These are phyloP conservation scores for Xiphydria camelus DNA, from an alignment of 2,888 invertebrate species.

Conservation along the genomic window DNA sequence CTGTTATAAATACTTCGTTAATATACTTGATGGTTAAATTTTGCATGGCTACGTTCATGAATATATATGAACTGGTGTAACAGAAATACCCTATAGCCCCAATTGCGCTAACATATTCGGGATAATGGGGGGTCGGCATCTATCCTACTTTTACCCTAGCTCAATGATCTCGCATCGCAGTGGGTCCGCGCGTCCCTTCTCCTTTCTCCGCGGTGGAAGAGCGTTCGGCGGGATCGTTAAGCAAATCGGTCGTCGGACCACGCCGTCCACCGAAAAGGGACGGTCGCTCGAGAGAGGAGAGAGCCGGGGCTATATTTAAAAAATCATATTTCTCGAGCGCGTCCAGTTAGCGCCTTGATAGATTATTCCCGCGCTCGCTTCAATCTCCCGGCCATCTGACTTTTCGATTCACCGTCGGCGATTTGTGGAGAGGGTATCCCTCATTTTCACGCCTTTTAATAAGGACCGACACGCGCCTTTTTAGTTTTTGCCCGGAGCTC, in stretches of 20 bases:
- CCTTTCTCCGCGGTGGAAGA: too few relatives aligned
- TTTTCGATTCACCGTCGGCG: constrained; percentile 6
- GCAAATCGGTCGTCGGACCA: neutral
- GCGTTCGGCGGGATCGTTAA: constrained; percentile 1
- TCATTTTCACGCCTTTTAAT: constrained; percentile 23
- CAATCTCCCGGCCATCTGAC: constrained; percentile 9
- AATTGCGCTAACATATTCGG: too few relatives aligned
- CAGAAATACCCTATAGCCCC: too few relatives aligned
- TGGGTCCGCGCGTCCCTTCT: neutral
- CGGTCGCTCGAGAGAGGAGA: constrained; percentile 16
- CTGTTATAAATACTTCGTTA: too few relatives aligned
- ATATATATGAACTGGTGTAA: too few relatives aligned
- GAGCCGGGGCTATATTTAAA: constrained; percentile 3
- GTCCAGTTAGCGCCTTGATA: constrained; percentile 4
- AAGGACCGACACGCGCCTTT: constrained; percentile 8
- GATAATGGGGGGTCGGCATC: too few relatives aligned
- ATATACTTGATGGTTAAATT: too few relatives aligned
- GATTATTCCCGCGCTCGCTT: constrained; percentile 4
- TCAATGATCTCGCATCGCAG: neutral
- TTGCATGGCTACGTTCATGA: too few relatives aligned
- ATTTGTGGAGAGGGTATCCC: constrained; percentile 9
- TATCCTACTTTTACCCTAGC: too few relatives aligned
- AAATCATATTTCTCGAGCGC: neutral
- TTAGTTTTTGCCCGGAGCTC: neutral
- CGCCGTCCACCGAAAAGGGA: neutral